Evolutionary conservation across 2,113 vertebrate genomes (phyloP).

Genomic region (Saguinus midas): DNA sequence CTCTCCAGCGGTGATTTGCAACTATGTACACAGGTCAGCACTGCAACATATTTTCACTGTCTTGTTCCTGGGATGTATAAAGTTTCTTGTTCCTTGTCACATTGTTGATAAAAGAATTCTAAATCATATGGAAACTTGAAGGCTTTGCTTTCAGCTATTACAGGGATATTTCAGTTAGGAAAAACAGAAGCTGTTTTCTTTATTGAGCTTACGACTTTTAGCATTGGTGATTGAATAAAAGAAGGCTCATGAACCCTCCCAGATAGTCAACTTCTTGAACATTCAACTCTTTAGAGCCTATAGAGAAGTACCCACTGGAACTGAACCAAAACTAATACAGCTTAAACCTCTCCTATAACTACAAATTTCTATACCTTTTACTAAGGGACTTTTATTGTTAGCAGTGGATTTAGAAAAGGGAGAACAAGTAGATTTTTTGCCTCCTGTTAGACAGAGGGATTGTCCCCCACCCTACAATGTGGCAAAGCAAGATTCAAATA

Average conservation of each 20-base stretch:
- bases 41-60: slow-evolving; percentile 44
- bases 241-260: neutral
- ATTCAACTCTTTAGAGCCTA: neutral
- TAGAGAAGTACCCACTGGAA: neutral
- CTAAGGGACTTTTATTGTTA: neutral
- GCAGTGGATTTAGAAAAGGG: neutral
- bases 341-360: neutral
- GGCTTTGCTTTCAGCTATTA: slow-evolving; percentile 45
- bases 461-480: too few relatives aligned
- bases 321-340: neutral
- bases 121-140: slow-evolving; percentile 48
- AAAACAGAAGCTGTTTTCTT: slow-evolving; percentile 18
- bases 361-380: neutral
- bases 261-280: neutral
- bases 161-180: slow-evolving; percentile 58
- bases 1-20: slow-evolving; percentile 9
- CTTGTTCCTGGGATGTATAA: slow-evolving; percentile 39
- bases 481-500: neutral
- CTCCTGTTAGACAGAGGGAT: neutral
- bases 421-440: neutral
- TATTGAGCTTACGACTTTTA: slow-evolving; percentile 15
- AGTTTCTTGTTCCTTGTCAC: slow-evolving; percentile 51
- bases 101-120: slow-evolving; percentile 60
- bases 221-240: neutral
- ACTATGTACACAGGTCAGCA: neutral